Evolutionary conservation across 30 jellyfish, hydroid and myxozoan genomes (phyloP).

Genomic region (Aurelia aurita complex sp. Pacific): DNA sequence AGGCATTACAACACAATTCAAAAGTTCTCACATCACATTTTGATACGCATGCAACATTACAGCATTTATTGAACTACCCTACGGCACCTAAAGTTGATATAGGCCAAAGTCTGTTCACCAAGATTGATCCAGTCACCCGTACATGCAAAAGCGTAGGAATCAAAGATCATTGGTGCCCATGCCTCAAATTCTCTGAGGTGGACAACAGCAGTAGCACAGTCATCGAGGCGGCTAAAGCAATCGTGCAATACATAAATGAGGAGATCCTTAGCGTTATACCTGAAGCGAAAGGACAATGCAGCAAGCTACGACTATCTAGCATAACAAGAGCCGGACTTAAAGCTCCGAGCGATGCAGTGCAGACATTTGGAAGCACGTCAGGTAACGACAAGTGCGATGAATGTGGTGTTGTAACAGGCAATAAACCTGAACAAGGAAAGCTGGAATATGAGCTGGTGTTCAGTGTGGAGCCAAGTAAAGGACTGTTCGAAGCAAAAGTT

Average conservation of each 20-base stretch:
- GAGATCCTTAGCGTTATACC: slow-evolving; percentile 6
- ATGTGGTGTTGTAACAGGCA: slow-evolving; percentile 47
- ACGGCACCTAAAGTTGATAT: background rate
- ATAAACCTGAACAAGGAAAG: background rate
- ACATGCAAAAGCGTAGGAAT: slow-evolving; percentile 78
- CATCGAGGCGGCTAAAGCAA: slow-evolving; percentile 38
- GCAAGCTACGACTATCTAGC: slow-evolving; percentile 4
- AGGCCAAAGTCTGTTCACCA: slow-evolving; percentile 79
- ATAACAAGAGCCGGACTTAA: slow-evolving; percentile 48
- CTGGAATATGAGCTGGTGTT: slow-evolving; percentile 66
- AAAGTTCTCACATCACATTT: slow-evolving; percentile 72
- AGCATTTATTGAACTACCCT: slow-evolving; percentile 63
- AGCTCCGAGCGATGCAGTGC: slow-evolving; percentile 53
- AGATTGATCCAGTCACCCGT: slow-evolving; percentile 44
- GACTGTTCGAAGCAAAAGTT: slow-evolving; percentile 63
- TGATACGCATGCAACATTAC: slow-evolving; percentile 78
- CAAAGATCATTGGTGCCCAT: slow-evolving; percentile 87
- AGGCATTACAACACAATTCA: slow-evolving; percentile 56
- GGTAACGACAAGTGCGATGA: slow-evolving; percentile 60
- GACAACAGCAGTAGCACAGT: slow-evolving; percentile 14
- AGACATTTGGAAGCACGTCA: slow-evolving; percentile 24
- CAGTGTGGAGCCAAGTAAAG: slow-evolving; percentile 80
- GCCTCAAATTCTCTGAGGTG: slow-evolving; percentile 49
- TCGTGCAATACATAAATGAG: slow-evolving; percentile 49
- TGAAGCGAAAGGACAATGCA: slow-evolving; percentile 40